Base-by-base conservation (phyloP, 1,140 invertebrate species). In the Drosophila simulans region DNA sequence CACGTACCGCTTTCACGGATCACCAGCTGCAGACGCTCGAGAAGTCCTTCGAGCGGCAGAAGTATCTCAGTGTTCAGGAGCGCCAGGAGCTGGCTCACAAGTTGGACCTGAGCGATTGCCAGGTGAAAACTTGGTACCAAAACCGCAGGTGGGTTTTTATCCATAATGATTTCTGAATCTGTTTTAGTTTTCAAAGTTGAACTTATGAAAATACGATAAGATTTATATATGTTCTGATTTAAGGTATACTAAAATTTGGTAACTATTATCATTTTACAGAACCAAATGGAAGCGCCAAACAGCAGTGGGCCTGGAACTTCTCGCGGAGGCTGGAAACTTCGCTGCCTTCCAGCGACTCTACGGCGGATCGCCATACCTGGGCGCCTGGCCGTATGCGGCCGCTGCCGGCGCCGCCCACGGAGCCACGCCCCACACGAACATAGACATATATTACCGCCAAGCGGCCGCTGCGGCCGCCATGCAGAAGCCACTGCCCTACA, bases 261-360 rank as follows among this genome's bases (percentile, higher is more conserved):
- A 12, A n/a, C 2, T 17, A 2, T 5, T 55, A 3, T 22, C 12
- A 34, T 0, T 31, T 20, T 93, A 11, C 95, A 99, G 98, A 93
- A 99, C 99, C 84, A 99, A 99, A 94, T 99, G 98, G 98, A 99
- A 99, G 93, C 95, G 99, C 5, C 99, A 99, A 93, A 99, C 98
- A 3, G 98, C 98, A 0, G 98, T 99, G 0, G 98, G 98, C 0
- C 93, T 99, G 70, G 99, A 99, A 92, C 94, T 99, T 17, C 93
- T 99, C 56, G 97, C 98, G 0, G 98, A 99, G 92, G 97, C 98
- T 0, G 98, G 98, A 5, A 99, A 99, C 93, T 98, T 98, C 92
- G 98, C 98, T 0, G 98, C 98, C 3, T 97, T 99, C 72, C 98
- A 99, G 93, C 94, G 98, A 59, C 94, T 99, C 65, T 97, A 99